Percentiles rank a stretch among this genome's conserved stretches.
These are phyloP conservation scores for Temnothorax ravouxi DNA, from an alignment of 2,888 invertebrate species.

Conservation along the genomic window DNA sequence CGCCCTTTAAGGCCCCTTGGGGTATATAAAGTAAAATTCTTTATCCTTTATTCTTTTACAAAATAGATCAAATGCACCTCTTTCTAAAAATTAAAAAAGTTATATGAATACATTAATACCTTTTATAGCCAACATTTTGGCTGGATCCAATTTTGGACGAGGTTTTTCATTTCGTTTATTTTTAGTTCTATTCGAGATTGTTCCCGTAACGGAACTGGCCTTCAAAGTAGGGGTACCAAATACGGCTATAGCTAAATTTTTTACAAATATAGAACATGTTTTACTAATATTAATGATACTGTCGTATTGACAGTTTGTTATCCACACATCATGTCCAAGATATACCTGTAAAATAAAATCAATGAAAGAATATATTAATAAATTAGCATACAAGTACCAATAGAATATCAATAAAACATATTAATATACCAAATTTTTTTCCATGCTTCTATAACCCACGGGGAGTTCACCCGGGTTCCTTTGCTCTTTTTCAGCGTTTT, in stretches of 20 bases:
- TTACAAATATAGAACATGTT: neutral
- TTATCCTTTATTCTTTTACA: too few species aligned
- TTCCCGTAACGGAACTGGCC: neutral
- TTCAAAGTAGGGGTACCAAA: neutral
- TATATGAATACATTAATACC: neutral
- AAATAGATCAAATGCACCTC: neutral
- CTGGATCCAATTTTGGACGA: neutral
- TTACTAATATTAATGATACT: neutral
- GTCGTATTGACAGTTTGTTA: neutral
- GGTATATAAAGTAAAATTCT: too few species aligned
- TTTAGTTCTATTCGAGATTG: neutral
- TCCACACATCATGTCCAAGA: neutral
- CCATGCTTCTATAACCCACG: neutral
- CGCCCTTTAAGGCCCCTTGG: too few species aligned
- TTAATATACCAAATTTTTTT: neutral
- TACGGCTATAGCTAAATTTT: constrained; percentile 6
- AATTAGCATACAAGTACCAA: neutral
- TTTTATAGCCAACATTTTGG: neutral
- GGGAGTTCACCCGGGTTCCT: neutral
- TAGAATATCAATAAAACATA: neutral
- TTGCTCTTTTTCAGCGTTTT: neutral
- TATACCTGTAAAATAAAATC: neutral
- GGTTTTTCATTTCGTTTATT: neutral
- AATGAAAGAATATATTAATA: neutral
- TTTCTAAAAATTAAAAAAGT: constrained; percentile 2